A percentile compares a stretch with the other conserved stretches of the same genome.
Evolutionary conservation across 1,140 invertebrate species (phyloP).

Genomic region (Bombus huntii): DNA sequence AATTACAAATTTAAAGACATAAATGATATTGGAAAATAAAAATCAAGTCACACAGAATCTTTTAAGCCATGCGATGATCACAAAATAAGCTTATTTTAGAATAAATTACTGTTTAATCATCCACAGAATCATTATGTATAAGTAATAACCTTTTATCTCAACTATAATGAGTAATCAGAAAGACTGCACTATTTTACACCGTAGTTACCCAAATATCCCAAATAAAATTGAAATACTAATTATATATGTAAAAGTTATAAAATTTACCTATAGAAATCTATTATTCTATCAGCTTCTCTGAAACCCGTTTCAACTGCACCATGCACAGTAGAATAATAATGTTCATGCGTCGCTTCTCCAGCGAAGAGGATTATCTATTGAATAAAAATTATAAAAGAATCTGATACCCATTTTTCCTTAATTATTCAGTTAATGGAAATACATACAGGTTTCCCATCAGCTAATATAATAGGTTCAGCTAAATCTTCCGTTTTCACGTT

Average conservation of each 20-base stretch:
- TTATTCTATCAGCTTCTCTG: slow-evolving; percentile 87
- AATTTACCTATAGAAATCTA: slow-evolving; percentile 71
- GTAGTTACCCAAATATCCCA: neutral
- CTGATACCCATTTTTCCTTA: neutral
- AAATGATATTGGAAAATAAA: neutral
- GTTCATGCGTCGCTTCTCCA: slow-evolving; percentile 87
- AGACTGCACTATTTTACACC: neutral
- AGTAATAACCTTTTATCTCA: slow-evolving; percentile 16
- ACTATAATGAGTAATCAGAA: slow-evolving; percentile 2
- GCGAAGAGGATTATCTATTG: slow-evolving; percentile 85
- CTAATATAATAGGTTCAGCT: slow-evolving; percentile 83
- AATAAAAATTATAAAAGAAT: neutral
- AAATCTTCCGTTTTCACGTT: slow-evolving; percentile 82
- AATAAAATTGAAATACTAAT: slow-evolving; percentile 19
- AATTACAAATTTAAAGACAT: neutral
- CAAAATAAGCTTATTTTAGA: slow-evolving; percentile 3
- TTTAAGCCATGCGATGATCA: slow-evolving; percentile 16
- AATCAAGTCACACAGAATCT: neutral
- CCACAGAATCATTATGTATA: slow-evolving; percentile 6
- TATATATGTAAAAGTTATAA: slow-evolving; percentile 1
- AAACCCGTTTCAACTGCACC: slow-evolving; percentile 90
- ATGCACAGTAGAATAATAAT: slow-evolving; percentile 90
- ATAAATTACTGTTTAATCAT: slow-evolving; percentile 21
- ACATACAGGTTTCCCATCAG: slow-evolving; percentile 80
- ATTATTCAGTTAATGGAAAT: neutral